phyloP scores from a whole-genome alignment of 2,113 vertebrate species.

The Rutilus rutilus region DNA sequence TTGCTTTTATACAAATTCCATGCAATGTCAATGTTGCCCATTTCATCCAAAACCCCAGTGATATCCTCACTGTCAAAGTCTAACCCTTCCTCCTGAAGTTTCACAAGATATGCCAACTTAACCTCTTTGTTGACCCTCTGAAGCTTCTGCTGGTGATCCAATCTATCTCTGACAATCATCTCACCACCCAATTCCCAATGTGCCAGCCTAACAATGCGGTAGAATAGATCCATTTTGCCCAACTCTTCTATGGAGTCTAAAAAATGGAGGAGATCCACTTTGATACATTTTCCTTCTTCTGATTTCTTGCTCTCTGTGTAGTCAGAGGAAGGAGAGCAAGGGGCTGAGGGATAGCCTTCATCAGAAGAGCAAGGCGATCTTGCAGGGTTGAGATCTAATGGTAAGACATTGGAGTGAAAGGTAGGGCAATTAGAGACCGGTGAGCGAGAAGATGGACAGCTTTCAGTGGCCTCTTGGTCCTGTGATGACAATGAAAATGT shows the following conservation, averaged over 20 bases:
- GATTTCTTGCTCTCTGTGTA: constrained; percentile 69
- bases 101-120: constrained; percentile 70
- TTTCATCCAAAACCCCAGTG: constrained; percentile 73
- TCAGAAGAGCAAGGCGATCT: constrained; percentile 72
- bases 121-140: constrained; percentile 79
- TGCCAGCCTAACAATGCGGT: constrained; percentile 77
- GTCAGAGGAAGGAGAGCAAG: constrained; percentile 74
- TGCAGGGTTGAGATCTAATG: constrained; percentile 43
- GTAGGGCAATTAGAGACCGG: constrained; percentile 64
- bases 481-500: constrained; percentile 78
- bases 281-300: constrained; percentile 57
- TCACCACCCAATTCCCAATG: constrained; percentile 76
- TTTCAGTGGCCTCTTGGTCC: constrained; percentile 63
- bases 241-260: constrained; percentile 78
- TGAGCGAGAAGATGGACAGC: constrained; percentile 63
- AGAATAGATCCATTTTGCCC: constrained; percentile 80
- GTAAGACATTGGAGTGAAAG: constrained; percentile 60
- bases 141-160: constrained; percentile 77
- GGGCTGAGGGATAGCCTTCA: constrained; percentile 79
- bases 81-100: constrained; percentile 73
- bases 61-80: constrained; percentile 74
- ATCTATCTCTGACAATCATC: constrained; percentile 72
- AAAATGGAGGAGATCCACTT: constrained; percentile 76
- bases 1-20: constrained; percentile 76
- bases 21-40: constrained; percentile 72